Base-by-base conservation (phyloP, 1,140 invertebrate species). In the Saccostrea glomerata region DNA sequence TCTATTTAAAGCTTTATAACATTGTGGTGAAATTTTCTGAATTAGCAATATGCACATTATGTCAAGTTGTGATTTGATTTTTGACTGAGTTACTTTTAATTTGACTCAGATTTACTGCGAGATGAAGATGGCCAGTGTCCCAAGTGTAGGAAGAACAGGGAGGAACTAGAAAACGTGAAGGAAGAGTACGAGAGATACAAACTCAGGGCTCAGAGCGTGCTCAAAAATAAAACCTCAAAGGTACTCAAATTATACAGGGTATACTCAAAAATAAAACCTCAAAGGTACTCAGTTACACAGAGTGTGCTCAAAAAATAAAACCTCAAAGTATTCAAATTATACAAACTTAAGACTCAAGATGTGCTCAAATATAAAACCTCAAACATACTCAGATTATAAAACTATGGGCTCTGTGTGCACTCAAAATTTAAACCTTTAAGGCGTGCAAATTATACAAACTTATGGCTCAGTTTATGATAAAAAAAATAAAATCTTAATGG, bases 121-220 rank as follows among this genome's bases (percentile, higher is more conserved):
- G 89, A 91, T 23, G 90, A 90, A 11, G 77, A 88, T 36, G 88
- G 86, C 7, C 40, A 90, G 20, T 87, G 89, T 89, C 82, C 87
- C 5, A 56, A 92, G 66, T 93, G 93, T 89, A 88, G 90, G 54
- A 92, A 92, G 60, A 95, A 94, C 85, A 92, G 93, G 77, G 92
- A 95, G 60, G 95, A 95, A 89, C 91, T 94, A 7, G 90, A 94
- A 17, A 93, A 93, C 23, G 88, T 95, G 23, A 95, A 94, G 88
- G 94, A 96, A 89, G 95, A 96, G 86, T 94, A 95, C 93, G 95
- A 95, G 87, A 90, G 94, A 84, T 95, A 95, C 89, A 95, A 95
- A 92, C 88, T 94, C 0, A 86, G 95, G 83, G 94, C 94, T 30
- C 95, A 95, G 91, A 95, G 94, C 85, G 94, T 94, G 11, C 90